Percentiles rank a stretch among this genome's conserved stretches.
Conservation (phyloP, 2,888 invertebrate species). For the Linyphia triangularis region DNA sequence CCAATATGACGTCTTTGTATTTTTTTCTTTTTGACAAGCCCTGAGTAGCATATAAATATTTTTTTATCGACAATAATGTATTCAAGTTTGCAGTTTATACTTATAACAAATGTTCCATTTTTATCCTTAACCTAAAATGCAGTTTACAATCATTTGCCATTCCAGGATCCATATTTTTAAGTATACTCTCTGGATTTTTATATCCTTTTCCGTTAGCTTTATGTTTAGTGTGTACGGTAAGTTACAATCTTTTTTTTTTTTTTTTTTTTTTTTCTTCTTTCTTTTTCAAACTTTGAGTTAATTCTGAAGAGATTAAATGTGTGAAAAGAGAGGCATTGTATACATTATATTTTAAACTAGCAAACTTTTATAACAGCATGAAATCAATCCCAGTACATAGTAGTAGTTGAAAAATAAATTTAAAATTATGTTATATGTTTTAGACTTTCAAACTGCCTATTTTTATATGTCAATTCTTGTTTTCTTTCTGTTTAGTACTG, state of each 20-base stretch:
- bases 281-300: background rate
- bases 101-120: no score
- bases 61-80: background rate
- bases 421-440: no score
- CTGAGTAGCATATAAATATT: background rate
- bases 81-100: no score
- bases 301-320: background rate
- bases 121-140: conserved; percentile 76
- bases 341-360: no score
- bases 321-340: no score
- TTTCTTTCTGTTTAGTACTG: no score
- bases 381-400: no score
- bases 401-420: no score
- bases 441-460: no score
- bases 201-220: conserved; percentile 96
- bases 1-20: no score
- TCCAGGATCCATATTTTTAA: conserved; percentile 98
- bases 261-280: background rate
- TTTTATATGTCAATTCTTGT: no score
- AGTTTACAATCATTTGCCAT: conserved; percentile 99
- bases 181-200: conserved; percentile 96
- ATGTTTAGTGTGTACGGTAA: conserved; percentile 84
- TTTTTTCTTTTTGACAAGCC: background rate
- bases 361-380: no score
- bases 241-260: conserved; percentile 75